These are phyloP conservation scores for Asteroscopus sphinx DNA, from an alignment of 2,888 invertebrate genomes.

Conservation along the genomic window DNA sequence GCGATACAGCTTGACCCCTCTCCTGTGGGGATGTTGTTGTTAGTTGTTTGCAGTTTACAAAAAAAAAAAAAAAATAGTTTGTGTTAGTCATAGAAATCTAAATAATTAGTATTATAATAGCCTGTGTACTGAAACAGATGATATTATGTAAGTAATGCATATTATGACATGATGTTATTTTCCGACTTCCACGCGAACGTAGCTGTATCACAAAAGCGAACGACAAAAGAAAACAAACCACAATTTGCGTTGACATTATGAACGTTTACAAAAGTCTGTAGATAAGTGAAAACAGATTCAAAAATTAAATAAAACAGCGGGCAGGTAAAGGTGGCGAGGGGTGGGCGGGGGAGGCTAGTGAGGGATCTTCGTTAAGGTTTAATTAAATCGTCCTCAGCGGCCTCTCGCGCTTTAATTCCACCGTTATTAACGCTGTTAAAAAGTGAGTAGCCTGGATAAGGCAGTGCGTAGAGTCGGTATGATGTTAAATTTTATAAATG, in stretches of 20 bases:
- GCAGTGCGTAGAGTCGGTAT: conserved; percentile 57
- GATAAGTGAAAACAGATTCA: conserved; percentile 71
- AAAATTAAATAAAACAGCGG: conserved; percentile 82
- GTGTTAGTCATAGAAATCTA: no score
- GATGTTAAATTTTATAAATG: not conserved
- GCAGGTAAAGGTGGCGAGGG: conserved; percentile 74
- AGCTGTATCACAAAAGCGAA: not conserved
- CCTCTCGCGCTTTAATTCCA: conserved; percentile 89
- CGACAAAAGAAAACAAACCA: conserved; percentile 9
- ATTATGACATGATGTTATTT: no score
- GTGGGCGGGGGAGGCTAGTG: conserved; percentile 61
- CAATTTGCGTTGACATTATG: conserved; percentile 28
- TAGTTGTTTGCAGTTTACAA: no score
- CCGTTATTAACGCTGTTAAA: conserved; percentile 90
- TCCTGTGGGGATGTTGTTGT: no score
- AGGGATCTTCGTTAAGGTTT: conserved; percentile 88
- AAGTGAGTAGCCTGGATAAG: conserved; percentile 78
- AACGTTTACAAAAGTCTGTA: conserved; percentile 43
- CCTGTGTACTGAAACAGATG: no score
- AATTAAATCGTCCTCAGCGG: conserved; percentile 89
- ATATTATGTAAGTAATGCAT: no score
- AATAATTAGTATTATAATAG: no score
- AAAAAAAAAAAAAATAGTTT: no score
- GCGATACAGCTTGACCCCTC: no score
- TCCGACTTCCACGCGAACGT: no score